phyloP scores from a whole-genome alignment of 1,140 invertebrate species.

The Dendroctonus valens region DNA sequence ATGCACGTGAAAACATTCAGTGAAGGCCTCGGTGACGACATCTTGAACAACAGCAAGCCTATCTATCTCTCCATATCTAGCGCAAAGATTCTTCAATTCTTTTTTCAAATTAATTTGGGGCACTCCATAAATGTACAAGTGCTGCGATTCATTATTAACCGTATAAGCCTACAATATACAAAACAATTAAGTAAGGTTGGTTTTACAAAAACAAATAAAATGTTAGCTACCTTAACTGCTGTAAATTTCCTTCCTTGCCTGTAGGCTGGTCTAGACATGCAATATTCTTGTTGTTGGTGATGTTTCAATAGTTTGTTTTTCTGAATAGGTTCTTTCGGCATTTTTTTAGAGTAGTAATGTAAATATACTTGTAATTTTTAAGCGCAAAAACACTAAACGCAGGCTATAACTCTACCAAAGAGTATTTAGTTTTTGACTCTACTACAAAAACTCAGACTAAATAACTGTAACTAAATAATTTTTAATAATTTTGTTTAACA shows the following conservation, averaged over 20 bases:
- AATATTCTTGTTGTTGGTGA: conserved; percentile 66
- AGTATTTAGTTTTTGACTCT: too few species aligned
- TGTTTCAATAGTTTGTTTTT: conserved; percentile 48
- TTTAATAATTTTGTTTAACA: too few species aligned
- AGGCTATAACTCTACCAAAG: too few species aligned
- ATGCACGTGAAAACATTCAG: conserved; percentile 76
- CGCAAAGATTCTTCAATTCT: conserved; percentile 68
- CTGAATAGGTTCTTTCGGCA: too few species aligned
- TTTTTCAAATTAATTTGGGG: conserved; percentile 70
- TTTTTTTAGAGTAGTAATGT: too few species aligned
- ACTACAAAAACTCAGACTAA: too few species aligned
- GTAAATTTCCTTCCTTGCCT: conserved; percentile 78
- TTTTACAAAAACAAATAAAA: neutral
- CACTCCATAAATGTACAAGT: conserved; percentile 79
- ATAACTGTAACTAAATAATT: too few species aligned
- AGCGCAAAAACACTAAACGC: too few species aligned
- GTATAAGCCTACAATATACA: too few species aligned
- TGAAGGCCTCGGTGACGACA: conserved; percentile 73
- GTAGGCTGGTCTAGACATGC: conserved; percentile 70
- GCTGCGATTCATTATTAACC: conserved; percentile 78
- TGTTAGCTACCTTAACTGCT: conserved; percentile 71
- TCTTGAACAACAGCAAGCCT: conserved; percentile 56
- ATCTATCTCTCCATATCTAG: conserved; percentile 67
- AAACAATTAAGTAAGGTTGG: too few species aligned
- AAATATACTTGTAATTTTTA: too few species aligned